These are phyloP conservation scores for Hyles euphorbiae DNA, from an alignment of 1,140 invertebrate genomes.

Conservation along the genomic window DNA sequence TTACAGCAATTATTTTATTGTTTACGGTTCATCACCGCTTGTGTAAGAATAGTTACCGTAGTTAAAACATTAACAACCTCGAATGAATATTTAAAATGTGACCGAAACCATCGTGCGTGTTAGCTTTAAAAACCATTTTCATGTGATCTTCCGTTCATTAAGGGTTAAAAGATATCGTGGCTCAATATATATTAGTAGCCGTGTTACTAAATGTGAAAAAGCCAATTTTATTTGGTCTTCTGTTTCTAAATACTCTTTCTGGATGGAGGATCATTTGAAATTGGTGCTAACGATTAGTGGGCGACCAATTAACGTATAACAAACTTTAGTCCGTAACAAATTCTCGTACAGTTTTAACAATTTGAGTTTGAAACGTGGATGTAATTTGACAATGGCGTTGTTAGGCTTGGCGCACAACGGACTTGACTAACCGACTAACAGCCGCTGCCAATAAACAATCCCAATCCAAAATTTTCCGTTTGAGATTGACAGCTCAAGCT, in stretches of 20 bases:
- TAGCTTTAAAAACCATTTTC: constrained; percentile 19
- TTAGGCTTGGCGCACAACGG: constrained; percentile 38
- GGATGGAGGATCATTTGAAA: constrained; percentile 20
- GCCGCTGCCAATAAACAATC: too few species aligned
- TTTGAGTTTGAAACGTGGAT: constrained; percentile 58
- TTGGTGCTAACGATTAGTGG: constrained; percentile 33
- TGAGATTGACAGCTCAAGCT: too few species aligned
- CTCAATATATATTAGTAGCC: background rate
- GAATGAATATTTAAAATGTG: constrained; percentile 60
- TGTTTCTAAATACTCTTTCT: background rate
- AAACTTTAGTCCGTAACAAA: constrained; percentile 66
- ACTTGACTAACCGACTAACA: too few species aligned
- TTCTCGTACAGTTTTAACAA: constrained; percentile 73
- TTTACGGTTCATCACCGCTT: constrained; percentile 55
- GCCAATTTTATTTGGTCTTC: constrained; percentile 5
- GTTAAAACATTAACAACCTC: constrained; percentile 59
- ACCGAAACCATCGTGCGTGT: constrained; percentile 37
- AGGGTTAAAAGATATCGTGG: background rate
- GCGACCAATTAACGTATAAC: constrained; percentile 69
- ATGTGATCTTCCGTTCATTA: constrained; percentile 12
- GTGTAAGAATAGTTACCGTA: constrained; percentile 51
- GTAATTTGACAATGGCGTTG: constrained; percentile 53
- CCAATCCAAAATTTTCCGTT: too few species aligned
- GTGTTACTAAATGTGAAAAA: background rate
- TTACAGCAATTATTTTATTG: constrained; percentile 55